These are phyloP conservation scores for Drosophila emarginata DNA, from an alignment of 2,888 invertebrate genomes.

Conservation along the genomic window DNA sequence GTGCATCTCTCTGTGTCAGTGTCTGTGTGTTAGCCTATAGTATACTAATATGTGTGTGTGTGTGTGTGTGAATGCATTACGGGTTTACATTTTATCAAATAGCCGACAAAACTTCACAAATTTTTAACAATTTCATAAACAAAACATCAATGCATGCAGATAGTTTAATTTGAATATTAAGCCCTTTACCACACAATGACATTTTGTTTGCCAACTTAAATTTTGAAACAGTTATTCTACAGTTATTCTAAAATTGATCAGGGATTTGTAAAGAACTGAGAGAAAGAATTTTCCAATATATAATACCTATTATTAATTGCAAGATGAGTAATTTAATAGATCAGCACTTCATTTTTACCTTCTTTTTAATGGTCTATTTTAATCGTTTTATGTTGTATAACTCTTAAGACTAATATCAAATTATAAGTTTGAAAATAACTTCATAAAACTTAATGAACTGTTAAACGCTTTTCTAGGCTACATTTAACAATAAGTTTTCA, in stretches of 20 bases:
- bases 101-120: constrained; percentile 35
- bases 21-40: constrained; percentile 9
- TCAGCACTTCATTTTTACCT: too few relatives aligned
- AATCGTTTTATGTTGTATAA: too few relatives aligned
- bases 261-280: too few relatives aligned
- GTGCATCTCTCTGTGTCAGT: not conserved
- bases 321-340: too few relatives aligned
- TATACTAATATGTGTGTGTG: constrained; percentile 16
- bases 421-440: too few relatives aligned
- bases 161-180: constrained; percentile 30
- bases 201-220: not conserved
- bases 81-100: constrained; percentile 35
- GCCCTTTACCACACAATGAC: not conserved
- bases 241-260: not conserved
- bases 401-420: too few relatives aligned
- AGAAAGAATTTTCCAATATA: too few relatives aligned
- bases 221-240: not conserved
- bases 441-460: too few relatives aligned
- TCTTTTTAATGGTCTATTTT: too few relatives aligned
- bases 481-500: too few relatives aligned
- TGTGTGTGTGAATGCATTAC: constrained; percentile 21
- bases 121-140: constrained; percentile 34
- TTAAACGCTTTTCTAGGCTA: too few relatives aligned
- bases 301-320: too few relatives aligned
- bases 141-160: constrained; percentile 32